Conservation (phyloP, 2,888 invertebrate species). For the Sminthurinus aureus region DNA sequence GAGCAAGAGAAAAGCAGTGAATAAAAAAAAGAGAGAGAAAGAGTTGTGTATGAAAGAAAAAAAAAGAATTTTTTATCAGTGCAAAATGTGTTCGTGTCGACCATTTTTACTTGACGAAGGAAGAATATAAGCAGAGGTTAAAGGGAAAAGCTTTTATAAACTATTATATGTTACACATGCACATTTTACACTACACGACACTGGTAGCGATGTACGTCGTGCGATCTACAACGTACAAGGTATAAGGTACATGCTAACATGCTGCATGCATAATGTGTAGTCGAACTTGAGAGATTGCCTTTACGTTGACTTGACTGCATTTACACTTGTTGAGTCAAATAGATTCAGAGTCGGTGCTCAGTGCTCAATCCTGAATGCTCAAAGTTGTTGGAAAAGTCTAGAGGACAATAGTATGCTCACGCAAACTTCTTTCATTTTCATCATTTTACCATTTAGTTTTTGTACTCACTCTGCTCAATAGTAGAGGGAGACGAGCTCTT, state of each 20-base stretch:
- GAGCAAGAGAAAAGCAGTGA: background rate
- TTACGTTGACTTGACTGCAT: constrained; percentile 12
- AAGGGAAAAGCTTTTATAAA: constrained; percentile 2
- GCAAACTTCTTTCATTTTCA: constrained; percentile 38
- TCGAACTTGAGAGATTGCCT: background rate
- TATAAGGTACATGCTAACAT: no score
- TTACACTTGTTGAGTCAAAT: constrained; percentile 41
- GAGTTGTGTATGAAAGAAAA: no score
- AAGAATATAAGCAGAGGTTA: background rate
- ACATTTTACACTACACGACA: background rate
- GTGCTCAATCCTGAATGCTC: no score
- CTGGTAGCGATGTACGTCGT: background rate
- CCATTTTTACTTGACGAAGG: background rate
- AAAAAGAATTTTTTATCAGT: background rate
- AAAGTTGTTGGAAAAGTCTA: constrained; percentile 9
- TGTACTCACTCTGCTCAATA: background rate
- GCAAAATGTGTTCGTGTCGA: background rate
- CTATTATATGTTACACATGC: background rate
- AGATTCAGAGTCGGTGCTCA: no score
- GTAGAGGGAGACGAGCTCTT: background rate
- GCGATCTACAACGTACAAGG: background rate
- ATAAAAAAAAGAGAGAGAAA: background rate
- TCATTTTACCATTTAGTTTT: constrained; percentile 36
- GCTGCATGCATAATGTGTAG: background rate
- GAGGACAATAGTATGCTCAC: constrained; percentile 25